A percentile compares a stretch with the other conserved stretches of the same genome.
Evolutionary conservation across 2,113 vertebrate species (phyloP).

Genomic region (Tachuris rubrigastra): DNA sequence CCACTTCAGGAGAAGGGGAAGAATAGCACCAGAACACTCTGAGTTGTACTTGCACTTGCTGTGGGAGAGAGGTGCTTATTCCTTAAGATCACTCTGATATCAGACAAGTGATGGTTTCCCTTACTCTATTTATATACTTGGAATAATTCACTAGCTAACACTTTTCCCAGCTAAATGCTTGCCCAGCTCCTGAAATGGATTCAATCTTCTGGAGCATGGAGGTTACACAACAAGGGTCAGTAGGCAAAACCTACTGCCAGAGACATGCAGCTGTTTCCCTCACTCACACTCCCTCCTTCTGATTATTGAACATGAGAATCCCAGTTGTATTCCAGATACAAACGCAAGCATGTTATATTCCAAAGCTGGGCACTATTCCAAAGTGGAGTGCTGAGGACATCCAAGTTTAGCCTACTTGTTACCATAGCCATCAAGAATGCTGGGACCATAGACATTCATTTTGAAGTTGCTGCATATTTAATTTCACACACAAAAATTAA

Average conservation of each 20-base stretch:
- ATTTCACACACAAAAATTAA: not conserved
- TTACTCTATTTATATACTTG: slow-evolving; percentile 8
- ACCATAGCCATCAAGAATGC: not conserved
- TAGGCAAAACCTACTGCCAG: slow-evolving; percentile 45
- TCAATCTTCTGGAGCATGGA: slow-evolving; percentile 5
- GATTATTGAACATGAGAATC: slow-evolving; percentile 62
- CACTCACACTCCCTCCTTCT: slow-evolving; percentile 67
- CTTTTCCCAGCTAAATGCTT: slow-evolving; percentile 52
- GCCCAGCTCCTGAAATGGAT: slow-evolving; percentile 49
- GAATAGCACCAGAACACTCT: not conserved
- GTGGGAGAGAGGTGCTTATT: slow-evolving; percentile 12
- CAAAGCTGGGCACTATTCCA: slow-evolving; percentile 9
- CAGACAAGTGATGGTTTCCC: not conserved
- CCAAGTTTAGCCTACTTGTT: not conserved
- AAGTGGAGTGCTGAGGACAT: not conserved
- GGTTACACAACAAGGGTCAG: slow-evolving; percentile 54
- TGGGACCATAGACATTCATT: not conserved
- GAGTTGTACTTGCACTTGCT: not conserved
- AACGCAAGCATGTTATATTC: slow-evolving; percentile 53
- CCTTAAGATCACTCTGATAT: not conserved
- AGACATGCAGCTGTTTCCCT: slow-evolving; percentile 71
- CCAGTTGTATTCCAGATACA: slow-evolving; percentile 59
- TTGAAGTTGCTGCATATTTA: not conserved
- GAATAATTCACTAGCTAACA: slow-evolving; percentile 42
- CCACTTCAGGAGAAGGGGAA: not conserved